These are phyloP conservation scores for Drosophila obscura DNA, from an alignment of 1,140 invertebrate genomes.

Conservation along the genomic window DNA sequence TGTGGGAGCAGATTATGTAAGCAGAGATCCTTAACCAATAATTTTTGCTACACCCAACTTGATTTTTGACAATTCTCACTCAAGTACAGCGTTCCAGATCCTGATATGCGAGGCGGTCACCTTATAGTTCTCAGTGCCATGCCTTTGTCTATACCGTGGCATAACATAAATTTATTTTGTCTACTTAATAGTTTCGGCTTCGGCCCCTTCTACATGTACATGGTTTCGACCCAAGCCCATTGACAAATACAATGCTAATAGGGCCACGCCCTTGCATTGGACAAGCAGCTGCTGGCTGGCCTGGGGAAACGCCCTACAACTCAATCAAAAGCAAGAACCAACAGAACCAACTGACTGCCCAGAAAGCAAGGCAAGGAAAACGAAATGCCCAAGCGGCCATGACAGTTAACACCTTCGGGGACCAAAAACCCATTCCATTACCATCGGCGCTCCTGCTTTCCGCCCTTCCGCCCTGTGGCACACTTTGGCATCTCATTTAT, in stretches of 20 bases:
- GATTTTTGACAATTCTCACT: no score
- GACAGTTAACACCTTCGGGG: slow-evolving; percentile 55
- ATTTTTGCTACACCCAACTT: no score
- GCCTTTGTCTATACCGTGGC: not conserved
- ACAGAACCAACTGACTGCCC: slow-evolving; percentile 6
- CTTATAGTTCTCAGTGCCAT: no score
- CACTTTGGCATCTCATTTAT: slow-evolving; percentile 67
- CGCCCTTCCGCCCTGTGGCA: slow-evolving; percentile 1
- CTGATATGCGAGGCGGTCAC: no score
- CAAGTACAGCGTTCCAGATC: no score
- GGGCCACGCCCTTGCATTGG: slow-evolving; percentile 25
- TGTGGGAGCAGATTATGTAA: no score
- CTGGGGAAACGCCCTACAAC: slow-evolving; percentile 58
- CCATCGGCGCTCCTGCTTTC: not conserved
- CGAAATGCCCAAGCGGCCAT: slow-evolving; percentile 35
- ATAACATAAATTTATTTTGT: not conserved
- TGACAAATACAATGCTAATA: not conserved
- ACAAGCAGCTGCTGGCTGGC: slow-evolving; percentile 60
- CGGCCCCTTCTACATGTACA: not conserved
- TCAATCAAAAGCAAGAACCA: slow-evolving; percentile 58
- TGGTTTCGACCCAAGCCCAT: slow-evolving; percentile 3
- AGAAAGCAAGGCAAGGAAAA: not conserved
- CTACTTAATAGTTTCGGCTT: not conserved
- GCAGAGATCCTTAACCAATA: no score
- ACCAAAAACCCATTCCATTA: not conserved